Conservation (phyloP, 2,888 invertebrate genomes). For the Saturnia pavonia region DNA sequence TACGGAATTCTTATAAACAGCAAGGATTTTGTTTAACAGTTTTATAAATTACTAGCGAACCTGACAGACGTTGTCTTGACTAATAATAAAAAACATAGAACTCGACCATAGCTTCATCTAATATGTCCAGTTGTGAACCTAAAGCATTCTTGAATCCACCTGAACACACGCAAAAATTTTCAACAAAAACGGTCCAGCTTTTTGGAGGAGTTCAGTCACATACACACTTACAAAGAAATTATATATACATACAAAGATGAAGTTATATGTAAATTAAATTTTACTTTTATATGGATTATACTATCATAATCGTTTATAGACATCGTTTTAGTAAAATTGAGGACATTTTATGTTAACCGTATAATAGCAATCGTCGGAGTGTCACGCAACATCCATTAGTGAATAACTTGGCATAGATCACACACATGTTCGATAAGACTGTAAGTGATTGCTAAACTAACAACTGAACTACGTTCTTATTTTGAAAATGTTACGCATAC, state of each 20-base stretch:
- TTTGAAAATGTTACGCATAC: background rate
- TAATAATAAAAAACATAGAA: too few species aligned
- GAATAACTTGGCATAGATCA: conserved; percentile 12
- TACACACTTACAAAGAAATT: too few species aligned
- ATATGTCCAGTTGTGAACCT: too few species aligned
- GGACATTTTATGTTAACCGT: conserved; percentile 7
- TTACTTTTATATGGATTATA: background rate
- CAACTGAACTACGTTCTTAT: background rate
- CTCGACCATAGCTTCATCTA: too few species aligned
- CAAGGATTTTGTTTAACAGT: background rate
- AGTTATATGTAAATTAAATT: background rate
- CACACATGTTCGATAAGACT: conserved; percentile 9
- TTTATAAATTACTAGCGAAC: too few species aligned
- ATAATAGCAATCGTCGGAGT: conserved; percentile 5
- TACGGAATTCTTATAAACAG: background rate
- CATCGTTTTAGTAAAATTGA: conserved; percentile 11
- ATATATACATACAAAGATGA: too few species aligned
- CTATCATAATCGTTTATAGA: conserved; percentile 2
- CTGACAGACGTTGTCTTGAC: too few species aligned
- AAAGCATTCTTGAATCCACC: too few species aligned
- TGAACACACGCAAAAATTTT: too few species aligned
- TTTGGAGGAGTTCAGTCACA: too few species aligned
- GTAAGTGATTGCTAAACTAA: conserved; percentile 7
- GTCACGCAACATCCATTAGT: conserved; percentile 15
- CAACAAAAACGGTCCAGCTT: too few species aligned